Percentiles rank a stretch among this genome's conserved stretches.
phyloP scores from a whole-genome alignment of 2,113 vertebrate genomes.

The Chloroceryle aenea region DNA sequence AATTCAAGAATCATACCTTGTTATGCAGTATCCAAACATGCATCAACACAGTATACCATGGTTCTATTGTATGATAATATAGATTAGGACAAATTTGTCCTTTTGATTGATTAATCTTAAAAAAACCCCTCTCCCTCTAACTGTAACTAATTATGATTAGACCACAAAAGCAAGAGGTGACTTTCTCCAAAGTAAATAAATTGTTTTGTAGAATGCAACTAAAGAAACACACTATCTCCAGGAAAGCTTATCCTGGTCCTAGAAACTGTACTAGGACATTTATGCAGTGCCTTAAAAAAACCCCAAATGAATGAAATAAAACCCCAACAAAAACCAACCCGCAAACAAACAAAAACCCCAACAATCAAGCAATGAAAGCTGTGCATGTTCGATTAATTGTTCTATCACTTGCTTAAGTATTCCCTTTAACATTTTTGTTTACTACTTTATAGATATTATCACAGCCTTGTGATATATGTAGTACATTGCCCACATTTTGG shows the following conservation, averaged over 20 bases:
- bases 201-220: neutral
- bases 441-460: neutral
- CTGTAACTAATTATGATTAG: neutral
- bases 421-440: neutral
- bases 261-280: neutral
- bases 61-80: neutral
- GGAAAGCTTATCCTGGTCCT: neutral
- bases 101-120: neutral
- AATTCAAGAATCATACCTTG: neutral
- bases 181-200: neutral
- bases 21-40: neutral
- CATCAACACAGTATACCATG: rapidly evolving
- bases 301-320: no score
- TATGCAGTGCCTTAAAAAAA: neutral
- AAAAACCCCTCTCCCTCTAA: neutral
- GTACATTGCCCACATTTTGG: neutral
- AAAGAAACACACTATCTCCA: neutral
- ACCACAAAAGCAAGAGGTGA: neutral
- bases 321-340: neutral
- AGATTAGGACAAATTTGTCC: neutral
- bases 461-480: neutral
- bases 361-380: neutral
- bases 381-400: neutral
- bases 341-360: neutral
- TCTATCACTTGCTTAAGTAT: neutral